phyloP scores from a whole-genome alignment of 2,797 vertebrate species.

The Australoheros facetus region DNA sequence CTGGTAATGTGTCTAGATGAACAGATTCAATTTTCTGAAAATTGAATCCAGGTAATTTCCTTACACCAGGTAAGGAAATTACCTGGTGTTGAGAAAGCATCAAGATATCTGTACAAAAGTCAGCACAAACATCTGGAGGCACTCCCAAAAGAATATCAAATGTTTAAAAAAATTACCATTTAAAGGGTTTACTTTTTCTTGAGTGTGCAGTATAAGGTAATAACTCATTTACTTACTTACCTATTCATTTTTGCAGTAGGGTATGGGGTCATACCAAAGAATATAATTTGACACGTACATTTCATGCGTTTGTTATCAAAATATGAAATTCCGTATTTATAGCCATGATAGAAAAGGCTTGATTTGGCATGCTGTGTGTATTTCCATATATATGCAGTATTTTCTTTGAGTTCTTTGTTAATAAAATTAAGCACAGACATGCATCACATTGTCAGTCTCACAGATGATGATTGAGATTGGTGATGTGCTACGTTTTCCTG shows the following conservation, averaged over 20 bases:
- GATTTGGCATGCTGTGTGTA: not conserved
- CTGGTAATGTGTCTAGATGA: no score
- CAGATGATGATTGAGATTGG: accelerated
- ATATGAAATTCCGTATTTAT: not conserved
- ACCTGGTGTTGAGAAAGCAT: no score
- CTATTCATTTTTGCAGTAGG: not conserved
- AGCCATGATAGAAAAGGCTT: no score
- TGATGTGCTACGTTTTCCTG: not conserved
- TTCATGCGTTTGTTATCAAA: not conserved
- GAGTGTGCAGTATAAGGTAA: not conserved
- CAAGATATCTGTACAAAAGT: no score
- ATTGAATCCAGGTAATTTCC: no score
- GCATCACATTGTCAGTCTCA: not conserved
- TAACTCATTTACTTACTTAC: not conserved
- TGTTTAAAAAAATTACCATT: not conserved
- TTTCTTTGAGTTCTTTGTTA: not conserved
- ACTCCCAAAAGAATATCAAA: no score
- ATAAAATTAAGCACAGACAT: not conserved
- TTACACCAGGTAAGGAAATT: no score
- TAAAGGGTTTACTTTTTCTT: not conserved
- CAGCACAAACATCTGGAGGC: no score
- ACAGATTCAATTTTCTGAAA: no score
- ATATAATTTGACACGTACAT: not conserved
- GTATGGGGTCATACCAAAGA: not conserved
- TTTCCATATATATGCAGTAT: not conserved